A percentile compares a stretch with the other conserved stretches of the same genome.
phyloP scores from a whole-genome alignment of 2,797 vertebrate genomes.

The Eremophila alpestris region DNA sequence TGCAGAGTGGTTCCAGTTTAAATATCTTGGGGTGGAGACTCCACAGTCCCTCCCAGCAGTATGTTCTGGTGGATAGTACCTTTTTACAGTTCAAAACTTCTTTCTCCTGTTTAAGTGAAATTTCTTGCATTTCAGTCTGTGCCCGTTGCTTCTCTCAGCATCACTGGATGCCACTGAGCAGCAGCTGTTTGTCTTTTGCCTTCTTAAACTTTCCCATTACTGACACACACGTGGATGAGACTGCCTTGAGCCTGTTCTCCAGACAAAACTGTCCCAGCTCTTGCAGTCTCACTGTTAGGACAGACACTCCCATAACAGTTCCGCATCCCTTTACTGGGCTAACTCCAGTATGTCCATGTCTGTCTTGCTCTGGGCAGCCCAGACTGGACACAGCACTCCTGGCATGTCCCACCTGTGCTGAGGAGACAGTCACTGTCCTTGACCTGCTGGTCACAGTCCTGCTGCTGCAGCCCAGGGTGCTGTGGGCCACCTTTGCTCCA shows the following conservation, averaged over 20 bases:
- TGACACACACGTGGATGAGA: rapidly evolving
- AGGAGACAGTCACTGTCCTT: not conserved
- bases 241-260: not conserved
- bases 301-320: not conserved
- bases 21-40: not conserved
- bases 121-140: not conserved
- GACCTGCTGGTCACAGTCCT: not conserved
- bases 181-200: not conserved
- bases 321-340: not conserved
- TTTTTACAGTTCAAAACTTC: not conserved
- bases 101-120: not conserved
- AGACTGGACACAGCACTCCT: not conserved
- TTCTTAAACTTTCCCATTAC: not conserved
- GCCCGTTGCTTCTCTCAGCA: not conserved
- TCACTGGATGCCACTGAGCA: not conserved
- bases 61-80: not conserved
- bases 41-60: not conserved
- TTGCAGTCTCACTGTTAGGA: not conserved
- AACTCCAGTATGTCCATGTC: not conserved
- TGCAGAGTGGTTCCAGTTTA: not conserved
- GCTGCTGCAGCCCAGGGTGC: not conserved
- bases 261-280: not conserved
- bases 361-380: not conserved
- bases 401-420: not conserved
- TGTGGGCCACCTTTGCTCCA: not conserved